phyloP scores from a whole-genome alignment of 2,888 invertebrate genomes.

The Panzeria rudis region DNA sequence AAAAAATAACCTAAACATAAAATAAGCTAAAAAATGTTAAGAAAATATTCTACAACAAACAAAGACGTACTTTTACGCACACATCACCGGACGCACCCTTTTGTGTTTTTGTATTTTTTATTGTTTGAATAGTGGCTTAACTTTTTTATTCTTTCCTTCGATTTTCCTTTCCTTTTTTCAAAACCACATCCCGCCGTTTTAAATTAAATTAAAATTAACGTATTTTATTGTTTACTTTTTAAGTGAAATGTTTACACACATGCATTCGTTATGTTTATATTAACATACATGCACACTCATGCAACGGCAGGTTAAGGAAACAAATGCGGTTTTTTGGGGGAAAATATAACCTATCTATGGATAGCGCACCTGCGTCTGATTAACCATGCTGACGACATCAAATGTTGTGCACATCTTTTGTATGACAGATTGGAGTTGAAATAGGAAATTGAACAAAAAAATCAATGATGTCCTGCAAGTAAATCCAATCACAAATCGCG shows the following conservation, averaged over 20 bases:
- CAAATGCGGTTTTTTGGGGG: constrained; percentile 1
- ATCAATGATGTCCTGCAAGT: no score
- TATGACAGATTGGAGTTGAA: no score
- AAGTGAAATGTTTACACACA: constrained; percentile 10
- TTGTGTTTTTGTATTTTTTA: constrained; percentile 30
- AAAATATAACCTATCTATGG: background rate
- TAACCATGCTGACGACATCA: background rate
- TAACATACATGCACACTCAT: background rate
- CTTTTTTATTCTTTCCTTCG: background rate
- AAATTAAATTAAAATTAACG: constrained; percentile 67
- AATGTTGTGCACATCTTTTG: no score
- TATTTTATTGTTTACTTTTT: constrained; percentile 48
- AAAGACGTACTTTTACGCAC: constrained; percentile 31
- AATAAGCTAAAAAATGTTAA: constrained; percentile 16
- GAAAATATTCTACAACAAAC: constrained; percentile 36
- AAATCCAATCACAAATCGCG: no score
- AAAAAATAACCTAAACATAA: constrained; percentile 24
- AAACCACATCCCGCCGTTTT: constrained; percentile 72
- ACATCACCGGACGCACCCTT: constrained; percentile 64
- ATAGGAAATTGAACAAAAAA: no score
- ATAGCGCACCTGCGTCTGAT: background rate
- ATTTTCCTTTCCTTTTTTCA: constrained; percentile 2
- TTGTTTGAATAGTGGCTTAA: constrained; percentile 48
- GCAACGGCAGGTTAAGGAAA: constrained; percentile 7
- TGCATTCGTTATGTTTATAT: no score